These are phyloP conservation scores for Xanthia togata DNA, from an alignment of 2,888 invertebrate genomes.

Conservation along the genomic window DNA sequence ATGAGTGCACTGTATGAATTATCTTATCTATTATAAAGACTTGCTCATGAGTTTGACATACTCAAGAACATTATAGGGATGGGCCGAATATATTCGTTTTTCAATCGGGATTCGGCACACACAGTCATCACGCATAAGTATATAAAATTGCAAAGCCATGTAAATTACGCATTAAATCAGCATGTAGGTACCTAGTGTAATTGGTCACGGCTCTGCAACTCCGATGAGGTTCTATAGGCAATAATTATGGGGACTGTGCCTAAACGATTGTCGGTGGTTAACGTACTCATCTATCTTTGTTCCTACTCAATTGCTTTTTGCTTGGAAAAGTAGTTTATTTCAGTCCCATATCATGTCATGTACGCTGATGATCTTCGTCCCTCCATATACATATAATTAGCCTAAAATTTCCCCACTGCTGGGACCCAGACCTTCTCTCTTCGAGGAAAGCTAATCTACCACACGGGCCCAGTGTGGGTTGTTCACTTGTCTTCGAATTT, in stretches of 20 bases:
- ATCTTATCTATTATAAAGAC: conserved; percentile 16
- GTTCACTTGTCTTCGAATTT: too few relatives aligned
- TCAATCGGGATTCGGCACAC: neutral
- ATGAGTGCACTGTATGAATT: conserved; percentile 1
- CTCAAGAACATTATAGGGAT: neutral
- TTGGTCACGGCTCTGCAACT: conserved; percentile 27
- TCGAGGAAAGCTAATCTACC: too few relatives aligned
- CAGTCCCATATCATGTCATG: too few relatives aligned
- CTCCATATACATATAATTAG: neutral
- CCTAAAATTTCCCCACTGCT: too few relatives aligned
- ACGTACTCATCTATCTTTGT: neutral
- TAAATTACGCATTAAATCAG: conserved; percentile 14
- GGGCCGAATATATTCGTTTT: neutral
- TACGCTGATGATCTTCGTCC: neutral
- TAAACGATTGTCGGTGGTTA: neutral
- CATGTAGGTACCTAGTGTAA: neutral
- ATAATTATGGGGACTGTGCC: neutral
- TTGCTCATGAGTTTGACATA: conserved; percentile 1
- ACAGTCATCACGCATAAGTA: neutral
- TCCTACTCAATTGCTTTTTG: neutral
- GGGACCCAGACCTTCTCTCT: too few relatives aligned
- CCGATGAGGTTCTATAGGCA: neutral
- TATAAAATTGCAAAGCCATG: neutral
- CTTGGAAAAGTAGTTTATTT: neutral
- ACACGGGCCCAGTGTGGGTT: too few relatives aligned